Percentiles rank a stretch among this genome's conserved stretches.
Conservation (phyloP, 2,113 vertebrate species). For the Enhydra lutris region DNA sequence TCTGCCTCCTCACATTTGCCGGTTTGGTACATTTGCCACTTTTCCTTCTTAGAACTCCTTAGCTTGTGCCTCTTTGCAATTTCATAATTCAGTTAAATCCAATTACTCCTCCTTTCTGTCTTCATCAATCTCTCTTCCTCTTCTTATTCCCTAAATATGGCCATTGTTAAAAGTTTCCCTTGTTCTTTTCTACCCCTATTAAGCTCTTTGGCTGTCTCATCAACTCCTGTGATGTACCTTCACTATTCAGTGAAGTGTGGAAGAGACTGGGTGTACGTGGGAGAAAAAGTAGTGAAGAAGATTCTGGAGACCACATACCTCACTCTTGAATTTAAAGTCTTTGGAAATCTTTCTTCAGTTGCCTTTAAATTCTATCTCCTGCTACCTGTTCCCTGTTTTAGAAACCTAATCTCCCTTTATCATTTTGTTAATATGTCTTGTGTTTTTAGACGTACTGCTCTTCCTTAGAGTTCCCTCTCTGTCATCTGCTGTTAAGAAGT, state of each 20-base stretch:
- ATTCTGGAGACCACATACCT: not conserved
- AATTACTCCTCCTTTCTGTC: not conserved
- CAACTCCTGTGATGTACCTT: not conserved
- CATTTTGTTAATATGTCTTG: not conserved
- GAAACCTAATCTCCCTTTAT: not conserved
- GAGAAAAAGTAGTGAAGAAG: not conserved
- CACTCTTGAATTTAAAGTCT: not conserved
- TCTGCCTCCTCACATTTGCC: not conserved
- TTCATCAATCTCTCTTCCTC: not conserved
- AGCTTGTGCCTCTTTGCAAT: not conserved
- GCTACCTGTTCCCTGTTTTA: not conserved
- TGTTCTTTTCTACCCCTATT: not conserved
- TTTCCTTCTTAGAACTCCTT: not conserved
- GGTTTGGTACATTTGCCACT: not conserved
- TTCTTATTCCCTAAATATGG: not conserved
- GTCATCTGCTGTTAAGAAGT: not conserved
- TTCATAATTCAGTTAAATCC: not conserved
- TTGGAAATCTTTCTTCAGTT: not conserved
- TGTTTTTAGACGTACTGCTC: not conserved
- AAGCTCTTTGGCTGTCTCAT: not conserved
- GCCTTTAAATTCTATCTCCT: not conserved
- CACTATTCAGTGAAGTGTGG: not conserved
- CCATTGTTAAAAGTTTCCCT: not conserved
- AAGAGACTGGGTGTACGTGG: not conserved
- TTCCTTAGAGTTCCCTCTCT: not conserved